Percentiles rank a stretch among this genome's conserved stretches.
phyloP scores from a whole-genome alignment of 2,113 vertebrate genomes.

The Embiotoca jacksoni region DNA sequence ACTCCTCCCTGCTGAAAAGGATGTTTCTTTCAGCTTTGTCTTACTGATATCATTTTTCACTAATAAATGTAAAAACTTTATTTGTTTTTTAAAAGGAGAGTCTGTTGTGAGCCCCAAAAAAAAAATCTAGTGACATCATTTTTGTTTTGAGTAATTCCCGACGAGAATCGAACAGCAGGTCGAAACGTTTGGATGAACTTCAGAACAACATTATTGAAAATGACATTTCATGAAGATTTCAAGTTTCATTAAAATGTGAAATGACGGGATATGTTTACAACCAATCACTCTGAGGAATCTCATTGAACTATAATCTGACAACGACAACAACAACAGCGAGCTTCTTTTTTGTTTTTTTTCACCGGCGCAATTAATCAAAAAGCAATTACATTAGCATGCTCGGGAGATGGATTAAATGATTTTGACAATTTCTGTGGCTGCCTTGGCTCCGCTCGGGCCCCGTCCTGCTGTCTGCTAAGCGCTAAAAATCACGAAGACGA shows the following conservation, averaged over 20 bases:
- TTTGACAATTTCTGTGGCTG: slow-evolving; percentile 74
- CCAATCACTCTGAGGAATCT: slow-evolving; percentile 63
- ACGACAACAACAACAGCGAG: slow-evolving; percentile 58
- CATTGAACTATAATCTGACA: slow-evolving; percentile 74
- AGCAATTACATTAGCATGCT: slow-evolving; percentile 77
- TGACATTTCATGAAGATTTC: slow-evolving; percentile 57
- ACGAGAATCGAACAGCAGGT: slow-evolving; percentile 5
- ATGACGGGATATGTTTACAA: slow-evolving; percentile 70
- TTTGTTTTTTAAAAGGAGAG: too few species aligned
- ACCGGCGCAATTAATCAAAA: slow-evolving; percentile 76
- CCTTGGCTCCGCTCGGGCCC: slow-evolving; percentile 25
- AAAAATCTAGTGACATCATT: neutral
- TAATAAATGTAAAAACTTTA: too few species aligned
- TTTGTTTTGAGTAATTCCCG: neutral
- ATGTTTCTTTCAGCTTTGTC: too few species aligned
- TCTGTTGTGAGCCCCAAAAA: too few species aligned
- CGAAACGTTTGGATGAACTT: slow-evolving; percentile 34
- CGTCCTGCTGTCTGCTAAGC: slow-evolving; percentile 45
- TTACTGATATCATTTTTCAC: too few species aligned
- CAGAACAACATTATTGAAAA: slow-evolving; percentile 58
- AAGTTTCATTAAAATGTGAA: slow-evolving; percentile 60
- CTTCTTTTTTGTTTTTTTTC: slow-evolving; percentile 26
- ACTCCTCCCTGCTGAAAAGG: too few species aligned
- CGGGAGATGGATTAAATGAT: slow-evolving; percentile 74
- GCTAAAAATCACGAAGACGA: slow-evolving; percentile 38